Percentiles rank a stretch among this genome's conserved stretches.
Conservation (phyloP, 2,888 invertebrate genomes). For the Tenthredo amoena region DNA sequence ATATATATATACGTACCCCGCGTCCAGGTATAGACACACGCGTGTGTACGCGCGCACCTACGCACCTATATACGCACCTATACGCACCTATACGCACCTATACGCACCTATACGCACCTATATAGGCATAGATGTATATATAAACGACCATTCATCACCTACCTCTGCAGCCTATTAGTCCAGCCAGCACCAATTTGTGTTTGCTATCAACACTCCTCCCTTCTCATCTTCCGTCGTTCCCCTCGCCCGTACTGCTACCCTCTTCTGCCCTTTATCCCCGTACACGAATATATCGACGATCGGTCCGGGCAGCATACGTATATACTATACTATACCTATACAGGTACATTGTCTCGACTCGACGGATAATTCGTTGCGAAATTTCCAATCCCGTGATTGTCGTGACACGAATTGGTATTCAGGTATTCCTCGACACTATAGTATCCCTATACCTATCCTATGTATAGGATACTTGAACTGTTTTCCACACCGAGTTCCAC, state of each 20-base stretch:
- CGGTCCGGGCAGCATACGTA: background rate
- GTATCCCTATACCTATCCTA: no score
- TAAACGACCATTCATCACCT: constrained; percentile 69
- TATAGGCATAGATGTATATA: no score
- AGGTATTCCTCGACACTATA: background rate
- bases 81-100: background rate
- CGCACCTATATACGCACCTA: background rate
- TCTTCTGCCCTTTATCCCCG: background rate
- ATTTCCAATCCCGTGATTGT: background rate
- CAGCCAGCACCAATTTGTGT: constrained; percentile 66
- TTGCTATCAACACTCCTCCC: constrained; percentile 63
- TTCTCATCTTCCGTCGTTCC: constrained; percentile 18
- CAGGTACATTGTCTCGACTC: no score
- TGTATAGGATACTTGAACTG: no score
- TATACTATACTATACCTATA: no score
- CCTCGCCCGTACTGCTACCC: constrained; percentile 1
- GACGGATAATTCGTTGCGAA: background rate
- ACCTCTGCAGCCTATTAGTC: constrained; percentile 62
- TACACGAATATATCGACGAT: background rate
- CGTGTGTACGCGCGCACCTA: no score
- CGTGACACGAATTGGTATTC: background rate
- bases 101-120: background rate
- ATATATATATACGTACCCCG: background rate
- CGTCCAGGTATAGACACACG: background rate
- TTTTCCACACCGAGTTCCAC: no score